Evolutionary conservation across 2,888 invertebrate species (phyloP), one percentile per base, ranked within the genome.

Genomic region (Machimus rusticus): DNA sequence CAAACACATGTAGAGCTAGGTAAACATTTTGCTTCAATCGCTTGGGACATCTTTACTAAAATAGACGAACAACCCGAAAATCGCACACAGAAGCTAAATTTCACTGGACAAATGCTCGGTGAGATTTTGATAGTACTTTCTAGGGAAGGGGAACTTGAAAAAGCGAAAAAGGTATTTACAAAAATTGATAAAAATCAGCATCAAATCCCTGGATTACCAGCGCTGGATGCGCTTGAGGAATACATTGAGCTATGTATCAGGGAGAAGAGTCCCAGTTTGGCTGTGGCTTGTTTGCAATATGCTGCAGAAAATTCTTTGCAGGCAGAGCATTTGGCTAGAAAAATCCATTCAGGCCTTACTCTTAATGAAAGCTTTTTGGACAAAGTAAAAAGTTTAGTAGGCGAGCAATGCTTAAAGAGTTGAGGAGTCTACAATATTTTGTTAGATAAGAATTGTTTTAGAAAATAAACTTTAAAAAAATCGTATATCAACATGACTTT

Each of bases 91-190:
- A 91, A 90, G 89, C 77, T 93, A 9, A 90, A 93, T 55, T 95
- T 95, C 92, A 94, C 94, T 9, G 95, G 95, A 1, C 93, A 93
- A 88, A 93, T 95, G 93, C 91, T 95, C 78, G 95, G 95, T 5
- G 93, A 95, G 90, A 93, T 96, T 57, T 92, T 95, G 88, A 91
- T 92, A 0, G 89, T 95, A 1, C 91, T 93, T 39, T 88, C 94
- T 16, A 92, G 93, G 87, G 93, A 92, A 55, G 92, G 93, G 31
- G 92, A 94, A 87, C 94, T 94, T 88, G 93, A 94, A 3, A 94
- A 94, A 89, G 94, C 94, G 5, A 91, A 91, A 86, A 91, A 91
- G 14, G 92, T 95, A 0, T 93, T 95, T 89, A 93, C 94, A 16
- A 93, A 93, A 89, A 92, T 96, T 34, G 92, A 94, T 78, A 92